A percentile compares a stretch with the other conserved stretches of the same genome.
phyloP scores from a whole-genome alignment of 35 echinoderm and acorn worm genomes.

The Lytechinus variegatus region DNA sequence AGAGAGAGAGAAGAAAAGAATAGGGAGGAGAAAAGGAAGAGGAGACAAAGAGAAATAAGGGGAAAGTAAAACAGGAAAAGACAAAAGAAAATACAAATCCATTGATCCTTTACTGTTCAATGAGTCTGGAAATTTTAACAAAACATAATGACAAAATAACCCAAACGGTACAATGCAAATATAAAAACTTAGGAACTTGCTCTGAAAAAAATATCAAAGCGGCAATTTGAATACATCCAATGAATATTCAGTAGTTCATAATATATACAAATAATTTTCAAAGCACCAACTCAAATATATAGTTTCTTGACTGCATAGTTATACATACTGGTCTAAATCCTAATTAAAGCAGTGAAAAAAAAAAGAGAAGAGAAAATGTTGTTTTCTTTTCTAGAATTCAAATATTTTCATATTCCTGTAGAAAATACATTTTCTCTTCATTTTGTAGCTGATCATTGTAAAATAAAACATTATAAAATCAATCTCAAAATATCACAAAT shows the following conservation, averaged over 20 bases:
- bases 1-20: no score
- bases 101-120: no score
- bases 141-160: no score
- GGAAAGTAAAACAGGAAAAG: no score
- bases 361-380: neutral
- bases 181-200: no score
- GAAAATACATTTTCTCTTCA: neutral
- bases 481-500: neutral
- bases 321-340: slow-evolving; percentile 6
- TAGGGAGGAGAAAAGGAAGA: no score
- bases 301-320: slow-evolving; percentile 19
- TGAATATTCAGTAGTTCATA: neutral
- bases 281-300: slow-evolving; percentile 45
- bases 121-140: no score
- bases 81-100: no score
- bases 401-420: no score
- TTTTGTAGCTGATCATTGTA: neutral
- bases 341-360: neutral
- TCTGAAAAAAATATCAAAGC: neutral
- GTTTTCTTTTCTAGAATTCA: no score
- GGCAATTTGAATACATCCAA: neutral
- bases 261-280: slow-evolving; percentile 36
- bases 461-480: neutral
- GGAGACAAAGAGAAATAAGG: no score
- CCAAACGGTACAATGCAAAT: no score